Evolutionary conservation across 2,888 invertebrate genomes (phyloP), one percentile per base, ranked within the genome.

Genomic region (Leucophora obtusa): DNA sequence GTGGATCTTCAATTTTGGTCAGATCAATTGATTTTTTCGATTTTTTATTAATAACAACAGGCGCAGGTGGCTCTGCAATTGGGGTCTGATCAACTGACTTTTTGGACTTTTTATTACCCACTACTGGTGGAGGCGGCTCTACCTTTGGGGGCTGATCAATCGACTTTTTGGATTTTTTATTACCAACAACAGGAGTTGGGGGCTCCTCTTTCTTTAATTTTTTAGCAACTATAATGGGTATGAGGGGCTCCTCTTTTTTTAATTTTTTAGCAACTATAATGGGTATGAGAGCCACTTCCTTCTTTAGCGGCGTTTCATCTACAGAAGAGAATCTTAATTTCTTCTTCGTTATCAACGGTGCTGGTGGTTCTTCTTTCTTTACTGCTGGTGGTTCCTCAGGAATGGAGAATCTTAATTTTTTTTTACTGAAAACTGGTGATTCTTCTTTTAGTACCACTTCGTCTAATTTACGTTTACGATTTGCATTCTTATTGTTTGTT

Each of bases 381-480:
- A 78, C 24, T 0, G 11, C 43, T 6, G 60, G 0, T 28, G 71
- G 66, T 38, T 51, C 33, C 15, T 33, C 14, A 0, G 50, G 15
- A 35, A 8, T 2, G 8, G 71, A 54, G 5, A 72, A 59, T 35
- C 77, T 59, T 15, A 68, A 24, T 28, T 78, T 78, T 47, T 78
- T 78, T 47, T 78, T 78, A 11, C 66, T 17, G 15, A 24, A 11
- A 11, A 50, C 17, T 7, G 50, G 2, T 1, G 66, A 4, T 38
- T 71, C 70, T 35, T 65, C 65, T 43, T 72, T 80, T 38, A 54
- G 10, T 58, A 28, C 14, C 10, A 62, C 11, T 2, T 87, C 86
- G 0, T 87, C 87, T 0, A 83, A 74, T 68, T 86, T 87, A 5
- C 87, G 85, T 73, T 87, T 87, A 0, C 87, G 84, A 1, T 85